Evolutionary conservation across 1,140 invertebrate genomes (phyloP), one percentile per base, ranked within the genome.

Genomic region (Onthophagus taurus): DNA sequence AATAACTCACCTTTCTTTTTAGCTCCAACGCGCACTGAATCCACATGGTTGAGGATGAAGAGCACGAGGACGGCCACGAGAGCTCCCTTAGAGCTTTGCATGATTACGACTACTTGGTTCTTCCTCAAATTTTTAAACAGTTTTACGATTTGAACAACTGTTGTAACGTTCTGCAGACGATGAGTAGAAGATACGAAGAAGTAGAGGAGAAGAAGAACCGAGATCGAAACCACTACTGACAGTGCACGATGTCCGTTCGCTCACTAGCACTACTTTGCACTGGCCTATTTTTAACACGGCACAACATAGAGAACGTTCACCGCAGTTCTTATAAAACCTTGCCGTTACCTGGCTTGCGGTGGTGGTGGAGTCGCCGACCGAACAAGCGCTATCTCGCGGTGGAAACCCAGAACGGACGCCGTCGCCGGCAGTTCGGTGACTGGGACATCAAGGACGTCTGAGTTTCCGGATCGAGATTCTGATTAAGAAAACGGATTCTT

Each of bases 281-380:
- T 52, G 50, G 39, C 50, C 52, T 54, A 51, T 52, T 45, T 54
- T 54, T 52, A 48, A 45, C 45, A 45, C 47, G 21, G 48, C 47
- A 49, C 39, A 47, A 17, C 35, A 26, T 38, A 45, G 31, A 44
- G 31, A 45, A 37, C 50, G 36, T 52, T 50, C 47, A 48, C 50
- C 38, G 37, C 42, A 42, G 39, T 50, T 54, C n/a, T n/a, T 54
- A 51, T 54, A 54, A 54, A 52, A 54, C 52, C 50, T 54, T 52
- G 52, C 45, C 44, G 45, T 50, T 47, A 47, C 52, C 50, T 49
- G 45, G 42, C 23, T 12, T 36, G 13, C 42, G 20, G 17, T 21
- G 3, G 35, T 21, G 18, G 13, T 48, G 43, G 19, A 31, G 43
- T 42, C 37, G 41, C 21, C 13, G 23, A 8, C 18, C 21, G 43